A percentile compares a stretch with the other conserved stretches of the same genome.
These are phyloP conservation scores for Diorhabda carinulata DNA, from an alignment of 1,140 invertebrate species.

Conservation along the genomic window DNA sequence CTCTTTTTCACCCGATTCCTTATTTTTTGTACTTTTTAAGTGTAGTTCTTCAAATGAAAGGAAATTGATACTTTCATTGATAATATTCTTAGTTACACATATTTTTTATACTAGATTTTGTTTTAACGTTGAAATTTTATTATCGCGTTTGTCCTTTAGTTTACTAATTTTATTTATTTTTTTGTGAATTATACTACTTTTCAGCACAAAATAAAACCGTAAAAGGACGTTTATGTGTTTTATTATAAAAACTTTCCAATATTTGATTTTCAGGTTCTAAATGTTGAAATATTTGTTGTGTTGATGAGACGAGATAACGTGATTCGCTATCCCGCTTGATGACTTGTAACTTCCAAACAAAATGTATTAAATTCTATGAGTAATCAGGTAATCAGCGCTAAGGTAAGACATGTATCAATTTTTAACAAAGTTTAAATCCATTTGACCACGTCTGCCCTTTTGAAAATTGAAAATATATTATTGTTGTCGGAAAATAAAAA, in stretches of 20 bases:
- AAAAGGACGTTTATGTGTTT: background rate
- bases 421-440: no score
- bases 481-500: no score
- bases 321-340: no score
- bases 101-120: slow-evolving; percentile 35
- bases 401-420: no score
- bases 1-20: slow-evolving; percentile 15
- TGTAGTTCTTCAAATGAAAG: slow-evolving; percentile 4
- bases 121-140: slow-evolving; percentile 42
- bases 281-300: no score
- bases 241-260: background rate
- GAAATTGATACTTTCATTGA: slow-evolving; percentile 1
- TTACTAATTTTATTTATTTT: slow-evolving; percentile 41
- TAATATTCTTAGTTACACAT: background rate
- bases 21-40: slow-evolving; percentile 30
- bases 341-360: no score
- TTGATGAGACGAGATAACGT: no score
- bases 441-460: no score
- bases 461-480: no score
- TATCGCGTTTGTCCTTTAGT: slow-evolving; percentile 38
- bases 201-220: slow-evolving; percentile 40
- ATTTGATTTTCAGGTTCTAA: no score
- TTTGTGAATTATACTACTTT: slow-evolving; percentile 40
- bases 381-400: no score
- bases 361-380: no score